A percentile compares a stretch with the other conserved stretches of the same genome.
Conservation (phyloP, 2,113 vertebrate genomes). For the Sphyrna mokarran region DNA sequence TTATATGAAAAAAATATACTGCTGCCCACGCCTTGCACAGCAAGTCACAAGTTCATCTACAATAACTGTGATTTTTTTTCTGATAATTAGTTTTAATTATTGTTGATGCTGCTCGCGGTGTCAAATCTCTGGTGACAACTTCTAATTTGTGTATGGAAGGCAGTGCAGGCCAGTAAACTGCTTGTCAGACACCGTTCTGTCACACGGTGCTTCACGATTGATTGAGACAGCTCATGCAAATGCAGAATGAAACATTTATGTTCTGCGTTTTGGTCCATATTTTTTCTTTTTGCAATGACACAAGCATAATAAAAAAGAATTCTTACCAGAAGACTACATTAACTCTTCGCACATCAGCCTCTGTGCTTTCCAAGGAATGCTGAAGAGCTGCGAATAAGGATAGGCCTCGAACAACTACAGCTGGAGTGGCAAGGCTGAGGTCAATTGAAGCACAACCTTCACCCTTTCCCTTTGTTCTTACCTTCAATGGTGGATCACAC, state of each 20-base stretch:
- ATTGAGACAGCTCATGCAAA: constrained; percentile 45
- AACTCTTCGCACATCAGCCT: not conserved
- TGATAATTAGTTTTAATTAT: constrained; percentile 44
- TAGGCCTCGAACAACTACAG: not conserved
- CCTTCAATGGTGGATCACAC: not conserved
- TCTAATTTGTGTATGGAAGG: constrained; percentile 24
- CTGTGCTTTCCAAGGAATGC: not conserved
- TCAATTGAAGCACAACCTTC: not conserved
- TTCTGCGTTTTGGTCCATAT: constrained; percentile 37
- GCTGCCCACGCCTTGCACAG: constrained; percentile 38
- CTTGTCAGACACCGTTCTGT: constrained; percentile 22
- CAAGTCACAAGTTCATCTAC: constrained; percentile 39
- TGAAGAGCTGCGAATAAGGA: not conserved
- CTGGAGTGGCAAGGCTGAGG: not conserved
- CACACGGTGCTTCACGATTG: constrained; percentile 40
- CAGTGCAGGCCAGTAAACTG: constrained; percentile 25
- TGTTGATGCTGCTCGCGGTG: constrained; percentile 39
- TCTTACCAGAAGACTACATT: constrained; percentile 15
- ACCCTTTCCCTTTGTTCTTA: not conserved
- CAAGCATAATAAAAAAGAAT: constrained; percentile 3
- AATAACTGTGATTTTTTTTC: constrained; percentile 40
- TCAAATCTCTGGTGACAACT: constrained; percentile 27
- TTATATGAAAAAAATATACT: constrained; percentile 1
- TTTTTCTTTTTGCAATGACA: constrained; percentile 8
- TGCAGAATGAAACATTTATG: constrained; percentile 43